Conservation (phyloP, 2,113 vertebrate species). For the Natator depressus region DNA sequence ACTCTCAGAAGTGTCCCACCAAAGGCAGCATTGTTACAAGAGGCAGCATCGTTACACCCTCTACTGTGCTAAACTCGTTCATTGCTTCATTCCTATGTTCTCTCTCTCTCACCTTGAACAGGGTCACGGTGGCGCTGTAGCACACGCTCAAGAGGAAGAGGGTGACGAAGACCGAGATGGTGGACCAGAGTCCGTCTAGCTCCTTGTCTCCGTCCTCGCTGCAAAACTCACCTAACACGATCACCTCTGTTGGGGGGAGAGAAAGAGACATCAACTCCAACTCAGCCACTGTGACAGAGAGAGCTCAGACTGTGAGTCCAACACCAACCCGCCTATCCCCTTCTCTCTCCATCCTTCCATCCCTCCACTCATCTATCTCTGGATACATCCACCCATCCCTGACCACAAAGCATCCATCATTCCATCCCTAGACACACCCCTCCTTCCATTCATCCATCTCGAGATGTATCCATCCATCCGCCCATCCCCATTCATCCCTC, state of each 20-base stretch:
- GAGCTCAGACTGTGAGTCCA: too few relatives aligned
- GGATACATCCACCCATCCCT: too few relatives aligned
- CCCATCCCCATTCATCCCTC: not conserved
- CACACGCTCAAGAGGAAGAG: slow-evolving; percentile 75
- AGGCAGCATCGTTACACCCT: too few relatives aligned
- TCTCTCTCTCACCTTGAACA: slow-evolving; percentile 61
- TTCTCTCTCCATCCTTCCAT: not conserved
- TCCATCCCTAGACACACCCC: not conserved
- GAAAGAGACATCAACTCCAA: not conserved
- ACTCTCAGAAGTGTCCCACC: too few relatives aligned
- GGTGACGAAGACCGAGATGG: slow-evolving; percentile 69
- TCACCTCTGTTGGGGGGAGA: slow-evolving; percentile 10
- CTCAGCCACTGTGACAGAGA: not conserved
- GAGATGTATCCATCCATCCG: not conserved
- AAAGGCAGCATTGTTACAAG: too few relatives aligned
- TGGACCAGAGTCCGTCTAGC: slow-evolving; percentile 63
- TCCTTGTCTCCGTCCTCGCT: slow-evolving; percentile 14
- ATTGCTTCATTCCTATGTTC: rapidly evolving
- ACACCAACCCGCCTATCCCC: too few relatives aligned
- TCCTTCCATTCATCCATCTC: not conserved
- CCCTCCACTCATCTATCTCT: not conserved
- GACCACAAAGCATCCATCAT: not conserved
- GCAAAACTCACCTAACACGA: not conserved
- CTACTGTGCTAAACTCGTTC: not conserved
- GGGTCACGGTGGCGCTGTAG: slow-evolving; percentile 62